Base-by-base conservation (phyloP, 2,797 vertebrate genomes). In the Aldrovandia affinis region DNA sequence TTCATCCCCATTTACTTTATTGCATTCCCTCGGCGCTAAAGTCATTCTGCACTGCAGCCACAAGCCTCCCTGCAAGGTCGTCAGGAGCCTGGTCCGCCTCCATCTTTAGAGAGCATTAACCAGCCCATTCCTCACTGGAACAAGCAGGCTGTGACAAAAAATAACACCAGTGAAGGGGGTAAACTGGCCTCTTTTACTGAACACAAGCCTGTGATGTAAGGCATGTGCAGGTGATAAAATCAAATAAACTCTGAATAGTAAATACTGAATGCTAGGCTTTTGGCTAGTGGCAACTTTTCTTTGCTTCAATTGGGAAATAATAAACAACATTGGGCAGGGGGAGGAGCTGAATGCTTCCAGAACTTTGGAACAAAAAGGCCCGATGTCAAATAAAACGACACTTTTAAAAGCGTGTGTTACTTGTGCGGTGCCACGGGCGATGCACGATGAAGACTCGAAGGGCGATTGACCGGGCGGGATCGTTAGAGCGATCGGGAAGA, bases 1-100 rank as follows among this genome's bases (percentile, higher is more conserved):
- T 47, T 78, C 54, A n/a, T 70, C 75, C 84, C 59, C 59, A 63
- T 83, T 83, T 80, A 70, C 42, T 83, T 85, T 85, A 83, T 83
- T 85, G 68, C 28, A 65, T 63, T 65, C 81, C 75, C 81, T 52
- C 77, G 57, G 57, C 81, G n/a, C 81, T 65, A 54, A 65, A 85
- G 84, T 57, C 81, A 79, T 78, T 82, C 63, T 6, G 44, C 70
- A 39, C 33, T 30, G 33, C 84, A 79, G 81, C 73, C 47, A 36
- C 10, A 22, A 39, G 65, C 65, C 14, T 75, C 36, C 36, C 30
- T 25, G 1, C 84, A 83, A 85, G 84, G 84, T 81, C 84, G 78
- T 77, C 80, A 61, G 68, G 68, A 78, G 52, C 44, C 44, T 20
- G 33, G 22, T 20, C 82, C 25, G 33, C 59, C 15, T 65, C 77